phyloP scores from a whole-genome alignment of 2,888 invertebrate genomes.

The Drosophila rubida region DNA sequence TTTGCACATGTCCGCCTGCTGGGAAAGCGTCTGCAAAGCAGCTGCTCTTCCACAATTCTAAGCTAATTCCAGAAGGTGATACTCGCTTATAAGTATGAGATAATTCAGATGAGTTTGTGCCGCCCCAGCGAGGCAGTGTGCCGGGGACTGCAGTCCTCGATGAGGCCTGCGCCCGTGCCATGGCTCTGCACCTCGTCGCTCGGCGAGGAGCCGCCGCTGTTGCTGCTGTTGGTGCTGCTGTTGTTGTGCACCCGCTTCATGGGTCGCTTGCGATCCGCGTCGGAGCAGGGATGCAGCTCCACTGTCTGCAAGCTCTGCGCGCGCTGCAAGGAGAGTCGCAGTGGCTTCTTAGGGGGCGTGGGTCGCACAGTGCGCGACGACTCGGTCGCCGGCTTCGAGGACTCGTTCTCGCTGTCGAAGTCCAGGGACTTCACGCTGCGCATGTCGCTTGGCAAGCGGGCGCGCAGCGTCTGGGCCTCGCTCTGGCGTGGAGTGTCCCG shows the following conservation, averaged over 20 bases:
- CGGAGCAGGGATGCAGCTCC: conserved; percentile 77
- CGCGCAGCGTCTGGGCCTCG: conserved; percentile 68
- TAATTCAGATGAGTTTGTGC: conserved; percentile 81
- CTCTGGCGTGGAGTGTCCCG: conserved; percentile 69
- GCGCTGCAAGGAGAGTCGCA: conserved; percentile 92
- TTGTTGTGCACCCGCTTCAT: conserved; percentile 83
- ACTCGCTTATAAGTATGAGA: neutral
- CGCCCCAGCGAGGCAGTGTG: conserved; percentile 84
- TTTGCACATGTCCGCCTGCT: conserved; percentile 81
- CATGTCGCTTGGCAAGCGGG: conserved; percentile 79
- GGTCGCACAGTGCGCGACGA: conserved; percentile 87
- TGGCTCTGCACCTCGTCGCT: conserved; percentile 53
- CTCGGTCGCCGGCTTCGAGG: conserved; percentile 65
- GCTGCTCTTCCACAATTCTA: conserved; percentile 58
- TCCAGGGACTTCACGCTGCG: conserved; percentile 90
- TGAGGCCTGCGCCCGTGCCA: conserved; percentile 46
- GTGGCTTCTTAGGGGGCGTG: conserved; percentile 93
- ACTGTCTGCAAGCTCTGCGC: conserved; percentile 93
- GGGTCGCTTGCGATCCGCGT: conserved; percentile 83
- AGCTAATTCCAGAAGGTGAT: conserved; percentile 24
- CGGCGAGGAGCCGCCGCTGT: conserved; percentile 52
- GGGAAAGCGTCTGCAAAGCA: conserved; percentile 23
- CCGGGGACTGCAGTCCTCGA: conserved; percentile 80
- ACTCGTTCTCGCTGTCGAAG: conserved; percentile 90
- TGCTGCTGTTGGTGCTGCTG: conserved; percentile 43